phyloP scores from a whole-genome alignment of 2,113 vertebrate genomes.

The Madoqua kirkii region DNA sequence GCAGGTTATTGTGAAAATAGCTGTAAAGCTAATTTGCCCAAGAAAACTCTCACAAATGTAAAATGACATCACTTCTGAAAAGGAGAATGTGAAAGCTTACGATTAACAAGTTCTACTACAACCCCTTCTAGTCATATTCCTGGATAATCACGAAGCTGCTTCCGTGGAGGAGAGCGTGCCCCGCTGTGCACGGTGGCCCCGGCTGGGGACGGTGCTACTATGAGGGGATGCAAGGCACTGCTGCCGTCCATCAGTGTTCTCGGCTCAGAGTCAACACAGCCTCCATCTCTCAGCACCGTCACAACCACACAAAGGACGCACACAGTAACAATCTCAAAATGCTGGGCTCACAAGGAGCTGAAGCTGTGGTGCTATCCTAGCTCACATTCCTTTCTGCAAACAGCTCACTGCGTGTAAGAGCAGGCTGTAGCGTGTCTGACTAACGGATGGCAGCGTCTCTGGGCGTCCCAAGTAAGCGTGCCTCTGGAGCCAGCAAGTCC shows the following conservation, averaged over 20 bases:
- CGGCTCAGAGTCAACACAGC: neutral
- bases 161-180: too few relatives aligned
- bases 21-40: neutral
- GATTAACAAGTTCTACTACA: neutral
- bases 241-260: neutral
- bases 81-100: neutral
- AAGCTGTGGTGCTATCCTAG: neutral
- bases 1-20: neutral
- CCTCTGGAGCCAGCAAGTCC: neutral
- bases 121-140: neutral
- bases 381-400: neutral
- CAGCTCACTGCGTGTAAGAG: neutral
- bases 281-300: neutral
- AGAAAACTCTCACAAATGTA: neutral
- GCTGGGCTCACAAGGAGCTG: neutral
- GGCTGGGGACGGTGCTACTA: neutral
- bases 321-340: neutral
- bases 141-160: too few relatives aligned
- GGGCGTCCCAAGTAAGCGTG: neutral
- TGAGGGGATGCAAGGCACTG: neutral
- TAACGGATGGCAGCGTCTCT: neutral
- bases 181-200: neutral
- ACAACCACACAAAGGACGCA: neutral
- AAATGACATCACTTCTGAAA: conserved; percentile 9
- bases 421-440: neutral